Evolutionary conservation across 1,140 invertebrate genomes (phyloP), one percentile per base, ranked within the genome.

Genomic region (Psilanteris sp.): DNA sequence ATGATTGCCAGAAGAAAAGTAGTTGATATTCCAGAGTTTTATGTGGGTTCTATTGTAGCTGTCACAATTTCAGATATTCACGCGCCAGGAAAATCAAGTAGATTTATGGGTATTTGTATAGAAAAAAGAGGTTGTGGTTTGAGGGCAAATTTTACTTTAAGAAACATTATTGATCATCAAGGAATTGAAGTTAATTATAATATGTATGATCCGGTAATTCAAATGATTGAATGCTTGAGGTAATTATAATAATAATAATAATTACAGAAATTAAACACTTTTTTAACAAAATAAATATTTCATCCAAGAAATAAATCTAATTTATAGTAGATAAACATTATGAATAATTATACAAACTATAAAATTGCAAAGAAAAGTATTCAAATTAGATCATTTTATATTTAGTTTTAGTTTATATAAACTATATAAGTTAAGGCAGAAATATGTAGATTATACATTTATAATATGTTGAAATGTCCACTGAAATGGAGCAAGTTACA

Each of bases 81-180:
- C 91, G 92, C 96, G 22, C 92, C 94, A 8, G 93, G 92, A 24
- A 98, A 98, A 89, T 89, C 89, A 0, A 97, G 93, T 81, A 91
- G 92, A 82, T 99, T 99, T 91, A 93, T 99, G 46, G 98, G 98
- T 2, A 98, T 99, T 80, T 99, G 98, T 81, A 99, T 99, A 79
- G 88, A 95, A 55, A 89, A 97, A 77, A 90, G 90, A 57, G 93
- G 93, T 1, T 90, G 91, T 85, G 98, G 97, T 0, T 89, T 99
- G 0, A 89, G 93, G 70, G 92, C 96, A 39, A 90, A 90, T 27
- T 98, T 99, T 82, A 94, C 93, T 18, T 85, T 99, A 2, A 91
- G 98, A 81, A 99, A 99, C 90, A 91, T 97, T 9, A 91, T 99
- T 44, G 97, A 99, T 87, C 90, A 94, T 80, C 93, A 93, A 91